Conservation (phyloP, 2,888 invertebrate genomes). For the Drosophila mercatorum region DNA sequence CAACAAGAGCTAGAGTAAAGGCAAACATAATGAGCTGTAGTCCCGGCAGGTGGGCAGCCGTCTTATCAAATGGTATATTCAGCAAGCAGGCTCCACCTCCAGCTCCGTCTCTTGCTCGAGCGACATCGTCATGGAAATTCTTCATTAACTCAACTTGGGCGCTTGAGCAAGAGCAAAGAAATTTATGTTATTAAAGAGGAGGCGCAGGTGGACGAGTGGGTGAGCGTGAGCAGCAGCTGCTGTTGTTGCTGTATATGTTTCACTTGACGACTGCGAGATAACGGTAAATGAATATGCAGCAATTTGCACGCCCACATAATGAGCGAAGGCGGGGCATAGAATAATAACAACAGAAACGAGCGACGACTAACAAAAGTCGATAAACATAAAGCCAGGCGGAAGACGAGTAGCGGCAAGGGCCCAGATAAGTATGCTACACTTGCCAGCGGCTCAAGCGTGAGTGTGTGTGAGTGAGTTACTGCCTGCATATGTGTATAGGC, state of each 20-base stretch:
- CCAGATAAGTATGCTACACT: conserved; percentile 77
- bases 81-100: conserved; percentile 16
- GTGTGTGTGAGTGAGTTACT: conserved; percentile 23
- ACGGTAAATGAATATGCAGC: conserved; percentile 81
- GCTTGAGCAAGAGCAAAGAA: conserved; percentile 60
- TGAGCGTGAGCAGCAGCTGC: conserved; percentile 41
- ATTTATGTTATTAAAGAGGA: conserved; percentile 79
- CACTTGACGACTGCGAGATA: conserved; percentile 77
- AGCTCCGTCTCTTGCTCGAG: not conserved
- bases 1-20: conserved; percentile 24
- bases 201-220: conserved; percentile 17
- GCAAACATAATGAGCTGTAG: conserved; percentile 67
- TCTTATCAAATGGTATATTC: conserved; percentile 63
- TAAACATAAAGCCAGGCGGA: conserved; percentile 68
- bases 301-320: conserved; percentile 81
- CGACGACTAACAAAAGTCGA: conserved; percentile 77
- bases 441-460: conserved; percentile 15
- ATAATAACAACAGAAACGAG: conserved; percentile 62
- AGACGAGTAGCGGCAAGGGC: conserved; percentile 41
- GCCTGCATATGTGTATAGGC: conserved; percentile 14
- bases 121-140: conserved; percentile 79
- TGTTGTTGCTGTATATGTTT: conserved; percentile 64
- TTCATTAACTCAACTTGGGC: conserved; percentile 79
- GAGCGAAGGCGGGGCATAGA: conserved; percentile 62
- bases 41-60: conserved; percentile 43